phyloP scores from a whole-genome alignment of 2,797 vertebrate species.

The Malurus splendens region DNA sequence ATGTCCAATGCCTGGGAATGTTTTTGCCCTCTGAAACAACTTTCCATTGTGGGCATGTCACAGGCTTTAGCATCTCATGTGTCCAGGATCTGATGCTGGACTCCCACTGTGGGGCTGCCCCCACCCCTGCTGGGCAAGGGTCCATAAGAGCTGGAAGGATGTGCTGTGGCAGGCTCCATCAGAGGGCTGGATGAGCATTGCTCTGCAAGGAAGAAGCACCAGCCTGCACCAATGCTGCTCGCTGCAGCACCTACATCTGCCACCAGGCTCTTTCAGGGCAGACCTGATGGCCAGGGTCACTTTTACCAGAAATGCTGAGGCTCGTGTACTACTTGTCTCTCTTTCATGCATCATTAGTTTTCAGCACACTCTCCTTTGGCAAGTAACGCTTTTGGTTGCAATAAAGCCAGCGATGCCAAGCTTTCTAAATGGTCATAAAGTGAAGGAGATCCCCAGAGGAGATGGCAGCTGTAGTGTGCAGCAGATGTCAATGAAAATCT shows the following conservation, averaged over 20 bases:
- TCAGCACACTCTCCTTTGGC: background rate
- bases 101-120: too few species aligned
- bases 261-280: background rate
- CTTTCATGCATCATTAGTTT: background rate
- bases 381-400: background rate
- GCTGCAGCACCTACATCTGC: background rate
- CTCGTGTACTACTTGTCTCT: background rate
- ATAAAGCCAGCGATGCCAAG: background rate
- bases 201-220: background rate
- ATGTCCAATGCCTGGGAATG: background rate
- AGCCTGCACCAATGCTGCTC: background rate
- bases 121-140: background rate
- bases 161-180: fast-evolving
- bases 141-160: fast-evolving
- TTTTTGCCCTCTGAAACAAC: background rate
- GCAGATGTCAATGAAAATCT: background rate
- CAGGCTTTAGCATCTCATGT: background rate
- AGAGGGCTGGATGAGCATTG: background rate
- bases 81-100: background rate
- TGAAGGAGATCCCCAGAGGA: background rate
- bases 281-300: background rate
- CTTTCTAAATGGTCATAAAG: background rate
- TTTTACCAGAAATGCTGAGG: background rate
- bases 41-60: background rate
- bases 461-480: background rate